Evolutionary conservation across 2,797 vertebrate species (phyloP).

Genomic region (Cygnus olor): DNA sequence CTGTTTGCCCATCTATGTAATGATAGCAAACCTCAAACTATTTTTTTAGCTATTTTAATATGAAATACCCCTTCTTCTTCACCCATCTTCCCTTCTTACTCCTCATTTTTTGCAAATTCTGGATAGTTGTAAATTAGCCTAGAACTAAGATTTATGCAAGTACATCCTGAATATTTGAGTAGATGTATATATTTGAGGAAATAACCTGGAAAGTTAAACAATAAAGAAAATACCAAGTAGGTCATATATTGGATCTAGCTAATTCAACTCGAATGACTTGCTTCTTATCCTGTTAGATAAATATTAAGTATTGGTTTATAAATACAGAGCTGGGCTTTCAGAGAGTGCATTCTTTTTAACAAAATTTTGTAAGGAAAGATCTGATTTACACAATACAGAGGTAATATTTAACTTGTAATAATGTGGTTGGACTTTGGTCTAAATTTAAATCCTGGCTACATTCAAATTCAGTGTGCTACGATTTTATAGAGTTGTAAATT

Average conservation of each 20-base stretch:
- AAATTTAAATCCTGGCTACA: neutral
- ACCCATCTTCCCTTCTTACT: neutral
- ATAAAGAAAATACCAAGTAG: neutral
- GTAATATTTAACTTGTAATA: neutral
- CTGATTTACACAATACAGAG: neutral
- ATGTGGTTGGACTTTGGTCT: neutral
- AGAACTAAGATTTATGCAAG: neutral
- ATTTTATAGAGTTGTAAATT: neutral
- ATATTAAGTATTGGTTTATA: neutral
- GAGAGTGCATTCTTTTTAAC: neutral
- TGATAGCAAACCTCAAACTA: neutral
- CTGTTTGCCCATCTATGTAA: neutral
- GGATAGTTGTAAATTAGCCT: neutral
- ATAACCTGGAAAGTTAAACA: neutral
- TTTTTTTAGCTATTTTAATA: neutral
- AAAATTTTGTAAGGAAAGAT: neutral
- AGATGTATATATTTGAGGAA: neutral
- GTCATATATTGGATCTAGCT: neutral
- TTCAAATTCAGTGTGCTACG: neutral
- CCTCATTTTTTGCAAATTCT: neutral
- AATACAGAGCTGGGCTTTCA: neutral
- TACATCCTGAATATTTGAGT: neutral
- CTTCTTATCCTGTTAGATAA: neutral
- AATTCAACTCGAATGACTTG: neutral
- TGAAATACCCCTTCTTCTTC: neutral